A percentile compares a stretch with the other conserved stretches of the same genome.
These are phyloP conservation scores for Gastrophryne carolinensis DNA, from an alignment of 2,797 vertebrate genomes.

Conservation along the genomic window DNA sequence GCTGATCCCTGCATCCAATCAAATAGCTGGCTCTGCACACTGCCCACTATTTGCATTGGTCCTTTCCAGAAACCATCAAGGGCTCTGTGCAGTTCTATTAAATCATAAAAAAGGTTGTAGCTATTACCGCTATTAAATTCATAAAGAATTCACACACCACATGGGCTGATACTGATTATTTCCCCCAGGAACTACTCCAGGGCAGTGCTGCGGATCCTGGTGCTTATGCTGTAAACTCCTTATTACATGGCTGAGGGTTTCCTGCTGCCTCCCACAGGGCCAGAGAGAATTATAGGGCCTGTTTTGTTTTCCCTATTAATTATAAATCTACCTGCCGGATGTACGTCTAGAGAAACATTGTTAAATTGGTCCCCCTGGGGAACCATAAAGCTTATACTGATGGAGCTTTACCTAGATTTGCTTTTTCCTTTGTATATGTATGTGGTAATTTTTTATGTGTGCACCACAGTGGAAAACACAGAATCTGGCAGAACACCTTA, in stretches of 20 bases:
- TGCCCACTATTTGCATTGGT: no score
- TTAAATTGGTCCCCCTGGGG: neutral
- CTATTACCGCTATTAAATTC: neutral
- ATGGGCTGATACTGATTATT: neutral
- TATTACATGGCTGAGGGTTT: neutral
- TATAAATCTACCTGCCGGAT: neutral
- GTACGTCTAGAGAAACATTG: neutral
- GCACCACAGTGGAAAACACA: no score
- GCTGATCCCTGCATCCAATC: no score
- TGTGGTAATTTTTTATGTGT: no score
- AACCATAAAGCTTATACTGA: neutral
- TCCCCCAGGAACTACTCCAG: neutral
- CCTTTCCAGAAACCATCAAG: no score
- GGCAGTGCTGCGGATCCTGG: neutral
- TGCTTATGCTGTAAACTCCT: neutral
- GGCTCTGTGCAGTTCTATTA: no score
- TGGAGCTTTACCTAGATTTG: neutral
- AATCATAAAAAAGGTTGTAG: no score
- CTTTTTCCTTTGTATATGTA: no score
- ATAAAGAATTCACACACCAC: neutral
- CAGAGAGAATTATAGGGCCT: neutral
- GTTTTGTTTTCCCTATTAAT: neutral
- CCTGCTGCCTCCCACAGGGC: neutral
- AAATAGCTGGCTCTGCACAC: no score
- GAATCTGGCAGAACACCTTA: no score